Evolutionary conservation across 2,888 invertebrate genomes (phyloP).

Genomic region (Hylaea fasciaria): DNA sequence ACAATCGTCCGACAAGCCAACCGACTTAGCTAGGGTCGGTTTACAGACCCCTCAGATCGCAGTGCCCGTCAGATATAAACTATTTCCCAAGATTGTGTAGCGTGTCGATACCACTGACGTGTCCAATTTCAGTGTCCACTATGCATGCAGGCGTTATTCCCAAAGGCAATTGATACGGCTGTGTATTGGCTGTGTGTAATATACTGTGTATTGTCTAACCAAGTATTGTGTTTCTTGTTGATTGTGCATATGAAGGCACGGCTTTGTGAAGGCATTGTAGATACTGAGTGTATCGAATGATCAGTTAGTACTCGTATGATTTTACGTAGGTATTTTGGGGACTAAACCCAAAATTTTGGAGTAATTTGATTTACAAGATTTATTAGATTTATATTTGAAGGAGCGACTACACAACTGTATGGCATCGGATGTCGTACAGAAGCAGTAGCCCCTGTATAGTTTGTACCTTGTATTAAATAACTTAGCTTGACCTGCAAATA

Average conservation of each 20-base stretch:
- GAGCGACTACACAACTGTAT: no score
- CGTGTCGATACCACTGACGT: slow-evolving; percentile 19
- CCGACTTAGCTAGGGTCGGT: slow-evolving; percentile 1
- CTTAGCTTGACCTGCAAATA: no score
- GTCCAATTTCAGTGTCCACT: slow-evolving; percentile 40
- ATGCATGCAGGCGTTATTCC: slow-evolving; percentile 32
- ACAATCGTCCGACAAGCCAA: neutral
- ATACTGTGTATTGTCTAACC: slow-evolving; percentile 21
- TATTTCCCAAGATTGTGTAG: slow-evolving; percentile 14
- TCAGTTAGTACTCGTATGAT: no score
- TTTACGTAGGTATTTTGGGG: no score
- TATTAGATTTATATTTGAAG: no score
- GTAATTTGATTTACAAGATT: no score
- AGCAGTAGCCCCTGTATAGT: no score
- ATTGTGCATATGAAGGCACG: neutral
- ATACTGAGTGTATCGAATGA: no score
- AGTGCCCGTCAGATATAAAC: slow-evolving; percentile 6
- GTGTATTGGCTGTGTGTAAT: no score
- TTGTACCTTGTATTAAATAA: no score
- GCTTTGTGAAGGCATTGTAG: neutral
- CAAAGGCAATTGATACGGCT: slow-evolving; percentile 29
- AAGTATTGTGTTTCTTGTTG: slow-evolving; percentile 10
- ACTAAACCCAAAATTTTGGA: no score
- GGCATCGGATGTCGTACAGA: no score
- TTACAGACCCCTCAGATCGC: slow-evolving; percentile 1